Evolutionary conservation across 2,113 vertebrate genomes (phyloP).

Genomic region (Seriola rivoliana): DNA sequence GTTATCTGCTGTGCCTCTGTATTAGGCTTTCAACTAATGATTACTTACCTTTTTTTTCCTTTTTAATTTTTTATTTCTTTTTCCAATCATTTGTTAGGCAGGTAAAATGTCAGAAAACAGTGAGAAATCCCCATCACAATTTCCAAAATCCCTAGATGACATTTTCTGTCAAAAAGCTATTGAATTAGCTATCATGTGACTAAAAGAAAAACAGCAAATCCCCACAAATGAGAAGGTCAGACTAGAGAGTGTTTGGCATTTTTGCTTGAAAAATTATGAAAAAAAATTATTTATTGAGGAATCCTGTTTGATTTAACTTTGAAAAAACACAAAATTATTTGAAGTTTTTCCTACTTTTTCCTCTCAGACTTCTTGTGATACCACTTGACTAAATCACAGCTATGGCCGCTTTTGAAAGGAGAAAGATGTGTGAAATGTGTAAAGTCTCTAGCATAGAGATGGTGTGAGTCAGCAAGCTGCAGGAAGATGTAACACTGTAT

Average conservation of each 20-base stretch:
- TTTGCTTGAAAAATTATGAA: neutral
- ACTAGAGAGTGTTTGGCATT: neutral
- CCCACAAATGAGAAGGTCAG: neutral
- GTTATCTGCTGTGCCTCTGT: neutral
- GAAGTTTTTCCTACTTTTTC: neutral
- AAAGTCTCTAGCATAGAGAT: neutral
- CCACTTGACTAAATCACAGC: neutral
- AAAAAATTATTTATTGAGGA: neutral
- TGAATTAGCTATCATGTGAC: neutral
- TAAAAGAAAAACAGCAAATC: neutral
- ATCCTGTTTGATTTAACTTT: conserved; percentile 6
- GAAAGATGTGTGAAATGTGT: conserved; percentile 12
- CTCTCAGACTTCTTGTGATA: neutral
- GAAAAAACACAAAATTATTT: neutral
- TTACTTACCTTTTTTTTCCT: neutral
- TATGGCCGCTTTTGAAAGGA: conserved; percentile 1
- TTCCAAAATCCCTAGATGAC: neutral
- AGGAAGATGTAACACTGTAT: neutral
- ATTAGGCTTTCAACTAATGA: neutral
- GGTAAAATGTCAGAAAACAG: neutral
- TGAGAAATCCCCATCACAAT: neutral
- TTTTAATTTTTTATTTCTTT: neutral
- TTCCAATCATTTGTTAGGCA: neutral
- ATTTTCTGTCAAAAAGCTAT: neutral
- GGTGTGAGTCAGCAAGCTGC: neutral